A percentile compares a stretch with the other conserved stretches of the same genome.
Conservation (phyloP, 1,140 invertebrate genomes). For the Achatina immaculata region DNA sequence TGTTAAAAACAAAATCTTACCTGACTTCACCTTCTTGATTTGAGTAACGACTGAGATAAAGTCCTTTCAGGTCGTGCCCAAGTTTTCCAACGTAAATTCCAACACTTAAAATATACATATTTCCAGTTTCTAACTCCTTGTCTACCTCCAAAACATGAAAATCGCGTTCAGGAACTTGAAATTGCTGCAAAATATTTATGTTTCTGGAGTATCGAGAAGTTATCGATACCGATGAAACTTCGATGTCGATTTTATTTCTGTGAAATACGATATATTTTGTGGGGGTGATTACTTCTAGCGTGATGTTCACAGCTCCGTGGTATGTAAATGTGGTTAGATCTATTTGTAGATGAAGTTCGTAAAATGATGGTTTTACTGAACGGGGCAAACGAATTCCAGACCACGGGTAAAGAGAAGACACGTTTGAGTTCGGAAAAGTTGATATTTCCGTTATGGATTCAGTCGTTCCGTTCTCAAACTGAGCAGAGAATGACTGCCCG, state of each 20-base stretch:
- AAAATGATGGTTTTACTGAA: slow-evolving; percentile 48
- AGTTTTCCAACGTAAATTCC: slow-evolving; percentile 46
- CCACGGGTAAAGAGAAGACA: slow-evolving; percentile 41
- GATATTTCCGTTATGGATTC: not conserved
- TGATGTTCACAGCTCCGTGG: slow-evolving; percentile 50
- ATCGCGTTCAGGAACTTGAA: slow-evolving; percentile 40
- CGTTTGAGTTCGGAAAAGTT: not conserved
- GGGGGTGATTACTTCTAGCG: slow-evolving; percentile 30
- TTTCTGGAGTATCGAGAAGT: not conserved
- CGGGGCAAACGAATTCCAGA: slow-evolving; percentile 51
- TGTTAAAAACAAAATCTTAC: slow-evolving; percentile 44
- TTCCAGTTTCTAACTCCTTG: slow-evolving; percentile 33
- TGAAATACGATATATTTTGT: slow-evolving; percentile 56
- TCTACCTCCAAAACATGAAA: slow-evolving; percentile 49
- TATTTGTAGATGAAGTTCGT: slow-evolving; percentile 48
- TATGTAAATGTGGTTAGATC: slow-evolving; percentile 51
- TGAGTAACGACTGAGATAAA: slow-evolving; percentile 56
- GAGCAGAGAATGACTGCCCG: no score
- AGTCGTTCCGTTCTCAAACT: not conserved
- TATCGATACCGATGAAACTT: not conserved
- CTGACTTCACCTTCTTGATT: slow-evolving; percentile 43
- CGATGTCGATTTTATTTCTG: slow-evolving; percentile 26
- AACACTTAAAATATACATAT: slow-evolving; percentile 43
- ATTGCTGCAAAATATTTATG: slow-evolving; percentile 33
- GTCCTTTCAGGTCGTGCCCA: slow-evolving; percentile 46